These are phyloP conservation scores for Lasioglossum vierecki DNA, from an alignment of 2,888 invertebrate species.

Conservation along the genomic window DNA sequence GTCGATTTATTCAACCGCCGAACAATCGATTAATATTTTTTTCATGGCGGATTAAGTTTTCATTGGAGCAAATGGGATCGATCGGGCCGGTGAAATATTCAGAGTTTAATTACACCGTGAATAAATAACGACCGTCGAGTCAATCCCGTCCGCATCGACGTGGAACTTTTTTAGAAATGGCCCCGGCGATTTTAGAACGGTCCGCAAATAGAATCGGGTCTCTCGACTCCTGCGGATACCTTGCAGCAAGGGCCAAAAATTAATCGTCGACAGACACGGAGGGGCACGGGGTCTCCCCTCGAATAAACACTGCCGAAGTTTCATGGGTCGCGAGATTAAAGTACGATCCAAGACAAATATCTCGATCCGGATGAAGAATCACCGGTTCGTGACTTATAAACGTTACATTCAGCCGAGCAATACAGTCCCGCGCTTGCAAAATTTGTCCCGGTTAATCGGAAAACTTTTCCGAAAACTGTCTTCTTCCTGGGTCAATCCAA, in stretches of 20 bases:
- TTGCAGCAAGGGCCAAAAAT: background rate
- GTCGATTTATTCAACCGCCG: constrained; percentile 12
- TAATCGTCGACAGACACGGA: constrained; percentile 17
- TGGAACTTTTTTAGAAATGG: constrained; percentile 6
- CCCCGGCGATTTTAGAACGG: background rate
- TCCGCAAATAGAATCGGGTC: constrained; percentile 2
- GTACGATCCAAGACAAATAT: constrained; percentile 38
- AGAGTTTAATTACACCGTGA: background rate
- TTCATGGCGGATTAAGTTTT: constrained; percentile 28
- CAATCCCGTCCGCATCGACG: background rate
- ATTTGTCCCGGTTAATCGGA: background rate
- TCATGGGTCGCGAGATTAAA: constrained; percentile 31
- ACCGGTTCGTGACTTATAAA: constrained; percentile 1
- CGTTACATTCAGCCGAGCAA: background rate
- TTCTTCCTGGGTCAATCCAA: background rate
- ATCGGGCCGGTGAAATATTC: background rate
- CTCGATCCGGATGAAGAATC: constrained; percentile 4
- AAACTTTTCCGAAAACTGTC: background rate
- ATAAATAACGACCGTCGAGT: background rate
- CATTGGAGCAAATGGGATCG: constrained; percentile 9
- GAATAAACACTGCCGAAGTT: constrained; percentile 12
- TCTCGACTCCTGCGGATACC: background rate
- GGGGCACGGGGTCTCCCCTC: background rate
- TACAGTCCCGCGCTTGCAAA: background rate
- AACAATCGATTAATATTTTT: constrained; percentile 6